Conservation (phyloP, 1,140 invertebrate species). For the Frieseomelitta varia region DNA sequence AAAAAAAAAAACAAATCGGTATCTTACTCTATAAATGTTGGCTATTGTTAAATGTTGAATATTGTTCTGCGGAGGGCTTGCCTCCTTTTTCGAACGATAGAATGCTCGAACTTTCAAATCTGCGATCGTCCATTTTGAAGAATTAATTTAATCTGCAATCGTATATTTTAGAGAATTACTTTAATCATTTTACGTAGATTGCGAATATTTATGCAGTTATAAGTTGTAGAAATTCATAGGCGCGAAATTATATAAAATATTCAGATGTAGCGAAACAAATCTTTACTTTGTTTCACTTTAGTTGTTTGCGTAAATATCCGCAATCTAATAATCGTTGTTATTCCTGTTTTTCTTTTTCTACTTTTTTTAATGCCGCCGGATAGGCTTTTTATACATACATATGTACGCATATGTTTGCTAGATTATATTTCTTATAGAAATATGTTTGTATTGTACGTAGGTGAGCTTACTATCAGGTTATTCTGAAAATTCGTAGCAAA, state of each 20-base stretch:
- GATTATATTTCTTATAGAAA: slow-evolving; percentile 3
- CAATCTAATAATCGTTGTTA: not conserved
- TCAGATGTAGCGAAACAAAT: not conserved
- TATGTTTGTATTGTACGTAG: not conserved
- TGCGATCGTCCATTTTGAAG: not conserved
- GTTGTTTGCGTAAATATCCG: not conserved
- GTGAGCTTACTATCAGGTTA: not conserved
- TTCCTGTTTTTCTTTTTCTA: not conserved
- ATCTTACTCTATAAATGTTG: slow-evolving; percentile 82
- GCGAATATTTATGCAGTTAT: not conserved
- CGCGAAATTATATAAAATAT: not conserved
- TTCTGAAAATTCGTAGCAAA: not conserved
- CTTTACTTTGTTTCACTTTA: not conserved
- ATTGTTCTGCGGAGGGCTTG: slow-evolving; percentile 77
- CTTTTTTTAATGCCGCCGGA: not conserved
- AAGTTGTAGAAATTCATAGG: not conserved
- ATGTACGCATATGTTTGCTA: not conserved
- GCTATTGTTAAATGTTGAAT: slow-evolving; percentile 82
- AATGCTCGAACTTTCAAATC: not conserved
- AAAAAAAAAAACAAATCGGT: slow-evolving; percentile 69
- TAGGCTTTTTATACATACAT: not conserved
- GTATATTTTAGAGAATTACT: not conserved
- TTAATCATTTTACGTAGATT: not conserved
- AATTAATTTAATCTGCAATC: not conserved
- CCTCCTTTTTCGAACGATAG: slow-evolving; percentile 40